Conservation (phyloP, 2,113 vertebrate genomes). For the Romanogobio albipinnatus region DNA sequence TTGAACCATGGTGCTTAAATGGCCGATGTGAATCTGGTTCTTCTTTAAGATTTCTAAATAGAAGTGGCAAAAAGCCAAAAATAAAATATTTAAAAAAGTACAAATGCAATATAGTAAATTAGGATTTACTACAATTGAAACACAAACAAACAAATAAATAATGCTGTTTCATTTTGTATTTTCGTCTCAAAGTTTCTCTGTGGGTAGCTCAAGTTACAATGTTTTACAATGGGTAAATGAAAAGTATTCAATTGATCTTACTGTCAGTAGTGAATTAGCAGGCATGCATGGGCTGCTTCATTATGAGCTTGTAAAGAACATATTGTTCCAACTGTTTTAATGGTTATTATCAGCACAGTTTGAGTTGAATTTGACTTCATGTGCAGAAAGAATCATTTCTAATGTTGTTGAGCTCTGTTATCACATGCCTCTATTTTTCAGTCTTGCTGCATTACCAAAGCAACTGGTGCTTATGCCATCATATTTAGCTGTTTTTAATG, state of each 20-base stretch:
- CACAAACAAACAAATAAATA: too few species aligned
- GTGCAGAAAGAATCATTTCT: neutral
- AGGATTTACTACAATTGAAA: too few species aligned
- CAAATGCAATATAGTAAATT: too few species aligned
- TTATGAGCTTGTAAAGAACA: constrained; percentile 14
- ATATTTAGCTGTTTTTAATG: neutral
- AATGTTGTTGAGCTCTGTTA: neutral
- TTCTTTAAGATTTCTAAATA: too few species aligned
- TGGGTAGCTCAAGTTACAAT: neutral
- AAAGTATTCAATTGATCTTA: neutral
- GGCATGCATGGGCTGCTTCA: neutral
- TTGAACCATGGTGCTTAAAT: too few species aligned
- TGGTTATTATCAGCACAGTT: neutral
- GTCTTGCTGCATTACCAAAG: neutral
- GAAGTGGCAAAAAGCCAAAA: too few species aligned
- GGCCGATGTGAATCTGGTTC: too few species aligned
- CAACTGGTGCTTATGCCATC: neutral
- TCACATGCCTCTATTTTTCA: neutral
- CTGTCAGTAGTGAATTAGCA: neutral
- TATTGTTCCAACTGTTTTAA: neutral
- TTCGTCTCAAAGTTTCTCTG: too few species aligned
- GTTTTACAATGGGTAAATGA: neutral
- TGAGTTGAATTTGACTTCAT: neutral
- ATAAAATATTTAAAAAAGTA: too few species aligned
- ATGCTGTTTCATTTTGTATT: too few species aligned